phyloP scores from a whole-genome alignment of 2,888 invertebrate genomes.

The Bugulina stolonifera region DNA sequence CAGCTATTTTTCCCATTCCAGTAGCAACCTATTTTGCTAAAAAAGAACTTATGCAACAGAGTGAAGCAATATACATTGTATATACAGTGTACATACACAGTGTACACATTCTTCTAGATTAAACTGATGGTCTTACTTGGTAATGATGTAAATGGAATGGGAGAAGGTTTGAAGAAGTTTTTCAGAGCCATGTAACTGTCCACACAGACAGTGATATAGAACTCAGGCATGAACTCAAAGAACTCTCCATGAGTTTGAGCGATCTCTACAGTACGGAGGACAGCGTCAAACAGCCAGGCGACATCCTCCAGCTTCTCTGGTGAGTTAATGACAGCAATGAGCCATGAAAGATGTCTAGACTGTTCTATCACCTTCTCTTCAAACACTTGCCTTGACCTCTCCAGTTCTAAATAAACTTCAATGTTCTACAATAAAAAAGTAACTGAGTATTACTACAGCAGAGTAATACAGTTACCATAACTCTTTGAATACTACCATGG shows the following conservation, averaged over 20 bases:
- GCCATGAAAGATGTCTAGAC: conserved; percentile 66
- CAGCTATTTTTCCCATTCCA: too few species aligned
- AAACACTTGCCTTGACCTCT: conserved; percentile 61
- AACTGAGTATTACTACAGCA: too few species aligned
- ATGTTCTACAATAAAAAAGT: too few species aligned
- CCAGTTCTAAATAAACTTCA: conserved; percentile 58
- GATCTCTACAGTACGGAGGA: conserved; percentile 60
- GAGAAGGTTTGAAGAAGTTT: conserved; percentile 62
- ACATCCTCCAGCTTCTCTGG: conserved; percentile 61
- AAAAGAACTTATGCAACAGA: too few species aligned
- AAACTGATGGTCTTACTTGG: conserved; percentile 55
- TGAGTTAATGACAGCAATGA: conserved; percentile 64
- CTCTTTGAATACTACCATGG: too few species aligned
- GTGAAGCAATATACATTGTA: too few species aligned
- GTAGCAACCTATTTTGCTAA: too few species aligned
- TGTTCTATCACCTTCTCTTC: conserved; percentile 60
- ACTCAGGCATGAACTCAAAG: conserved; percentile 68
- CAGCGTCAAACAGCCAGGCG: conserved; percentile 60
- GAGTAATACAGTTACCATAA: too few species aligned
- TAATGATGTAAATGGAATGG: conserved; percentile 58
- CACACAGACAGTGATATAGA: conserved; percentile 65
- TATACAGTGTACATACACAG: too few species aligned
- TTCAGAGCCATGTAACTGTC: conserved; percentile 63
- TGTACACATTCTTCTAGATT: too few species aligned
- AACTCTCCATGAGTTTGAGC: conserved; percentile 62